Percentiles rank a stretch among this genome's conserved stretches.
Conservation (phyloP, 2,797 vertebrate genomes). For the Pseudomugil tenellus region DNA sequence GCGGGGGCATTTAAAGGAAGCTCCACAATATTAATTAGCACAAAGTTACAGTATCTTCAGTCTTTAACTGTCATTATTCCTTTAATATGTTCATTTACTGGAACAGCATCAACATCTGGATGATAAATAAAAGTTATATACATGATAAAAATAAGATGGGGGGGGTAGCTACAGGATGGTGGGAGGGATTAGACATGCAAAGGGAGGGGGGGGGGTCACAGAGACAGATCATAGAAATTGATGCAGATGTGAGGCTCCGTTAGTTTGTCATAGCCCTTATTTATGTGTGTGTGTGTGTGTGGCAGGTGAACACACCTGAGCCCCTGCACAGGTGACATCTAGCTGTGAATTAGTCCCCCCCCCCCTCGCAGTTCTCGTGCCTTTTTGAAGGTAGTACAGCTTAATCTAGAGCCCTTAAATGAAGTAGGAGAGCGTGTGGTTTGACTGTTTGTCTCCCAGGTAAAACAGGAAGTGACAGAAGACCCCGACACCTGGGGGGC, state of each 20-base stretch:
- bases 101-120: conserved; percentile 40
- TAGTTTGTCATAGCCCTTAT: conserved; percentile 65
- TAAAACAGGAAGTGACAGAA: conserved; percentile 17
- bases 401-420: conserved; percentile 65
- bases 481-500: background rate
- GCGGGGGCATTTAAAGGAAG: conserved; percentile 61
- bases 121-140: conserved; percentile 75
- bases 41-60: conserved; percentile 51
- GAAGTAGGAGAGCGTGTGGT: conserved; percentile 37
- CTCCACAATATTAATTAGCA: conserved; percentile 52
- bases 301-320: conserved; percentile 25
- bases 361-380: background rate
- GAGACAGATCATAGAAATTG: conserved; percentile 32
- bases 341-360: conserved; percentile 1
- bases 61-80: conserved; percentile 34
- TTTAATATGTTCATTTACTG: conserved; percentile 35
- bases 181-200: conserved; percentile 41
- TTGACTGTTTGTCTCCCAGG: conserved; percentile 53
- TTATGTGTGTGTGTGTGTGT: conserved; percentile 19
- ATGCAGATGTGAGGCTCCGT: conserved; percentile 7
- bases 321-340: conserved; percentile 40
- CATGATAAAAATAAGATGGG: conserved; percentile 38
- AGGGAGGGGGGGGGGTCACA: conserved; percentile 21
- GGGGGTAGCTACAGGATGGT: conserved; percentile 13
- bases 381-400: conserved; percentile 53